Percentiles rank a stretch among this genome's conserved stretches.
Conservation (phyloP, 2,888 invertebrate species). For the Drosophila testacea region DNA sequence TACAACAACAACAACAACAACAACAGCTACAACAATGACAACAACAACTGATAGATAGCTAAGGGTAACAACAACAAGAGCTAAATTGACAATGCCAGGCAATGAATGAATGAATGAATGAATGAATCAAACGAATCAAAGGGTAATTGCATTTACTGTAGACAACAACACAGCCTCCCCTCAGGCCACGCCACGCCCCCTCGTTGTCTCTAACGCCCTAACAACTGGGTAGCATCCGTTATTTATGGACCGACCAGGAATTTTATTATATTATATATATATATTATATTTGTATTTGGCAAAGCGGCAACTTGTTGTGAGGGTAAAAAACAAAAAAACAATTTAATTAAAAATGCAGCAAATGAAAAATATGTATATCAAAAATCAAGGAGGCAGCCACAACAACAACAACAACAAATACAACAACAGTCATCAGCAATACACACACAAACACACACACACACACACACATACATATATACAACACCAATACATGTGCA, state of each 20-base stretch:
- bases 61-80: too few species aligned
- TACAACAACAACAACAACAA: neutral
- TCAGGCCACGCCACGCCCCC: neutral
- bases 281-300: too few species aligned
- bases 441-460: slow-evolving; percentile 18
- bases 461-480: slow-evolving; percentile 17
- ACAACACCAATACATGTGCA: slow-evolving; percentile 17
- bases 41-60: neutral
- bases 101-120: slow-evolving; percentile 22
- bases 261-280: neutral
- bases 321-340: neutral
- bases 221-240: slow-evolving; percentile 2
- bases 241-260: slow-evolving; percentile 23
- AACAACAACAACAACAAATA: slow-evolving; percentile 2
- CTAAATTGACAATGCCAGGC: slow-evolving; percentile 25
- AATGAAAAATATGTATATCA: neutral
- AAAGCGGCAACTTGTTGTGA: slow-evolving; percentile 13
- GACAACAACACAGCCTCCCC: neutral
- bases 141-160: slow-evolving; percentile 51
- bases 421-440: slow-evolving; percentile 22
- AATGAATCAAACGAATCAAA: slow-evolving; percentile 29
- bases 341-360: slow-evolving; percentile 33
- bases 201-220: neutral
- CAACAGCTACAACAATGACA: neutral
- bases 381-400: slow-evolving; percentile 13